phyloP scores from a whole-genome alignment of 2,113 vertebrate species.

The Crotalus helleri region DNA sequence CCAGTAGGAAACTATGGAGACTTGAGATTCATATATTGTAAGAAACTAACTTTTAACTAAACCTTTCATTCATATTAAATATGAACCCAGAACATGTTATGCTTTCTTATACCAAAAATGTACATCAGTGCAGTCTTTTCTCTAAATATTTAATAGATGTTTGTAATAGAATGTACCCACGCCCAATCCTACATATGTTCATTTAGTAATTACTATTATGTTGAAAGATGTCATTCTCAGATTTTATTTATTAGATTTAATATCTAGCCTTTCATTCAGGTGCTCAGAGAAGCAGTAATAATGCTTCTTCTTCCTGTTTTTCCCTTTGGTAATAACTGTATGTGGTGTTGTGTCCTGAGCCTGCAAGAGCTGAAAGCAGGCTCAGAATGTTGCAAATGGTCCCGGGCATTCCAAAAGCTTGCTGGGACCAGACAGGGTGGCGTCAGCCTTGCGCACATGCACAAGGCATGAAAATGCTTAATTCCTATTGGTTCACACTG shows the following conservation, averaged over 20 bases:
- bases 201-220: constrained; percentile 33
- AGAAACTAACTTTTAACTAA: background rate
- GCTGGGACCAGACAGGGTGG: too few relatives aligned
- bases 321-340: background rate
- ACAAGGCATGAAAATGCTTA: too few relatives aligned
- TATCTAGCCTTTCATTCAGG: background rate
- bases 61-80: background rate
- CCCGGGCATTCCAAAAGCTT: too few relatives aligned
- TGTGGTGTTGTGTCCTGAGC: too few relatives aligned
- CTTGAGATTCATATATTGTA: background rate
- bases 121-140: background rate
- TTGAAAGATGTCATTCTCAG: background rate
- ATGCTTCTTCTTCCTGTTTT: background rate
- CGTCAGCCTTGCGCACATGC: too few relatives aligned
- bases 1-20: background rate
- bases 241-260: background rate
- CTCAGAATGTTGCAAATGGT: too few relatives aligned
- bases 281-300: background rate
- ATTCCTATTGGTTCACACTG: too few relatives aligned
- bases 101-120: background rate
- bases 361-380: too few relatives aligned
- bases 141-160: constrained; percentile 1
- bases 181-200: background rate
- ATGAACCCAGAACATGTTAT: background rate
- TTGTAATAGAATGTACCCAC: background rate